phyloP scores from a whole-genome alignment of 2,113 vertebrate genomes.

The Tachuris rubrigastra region DNA sequence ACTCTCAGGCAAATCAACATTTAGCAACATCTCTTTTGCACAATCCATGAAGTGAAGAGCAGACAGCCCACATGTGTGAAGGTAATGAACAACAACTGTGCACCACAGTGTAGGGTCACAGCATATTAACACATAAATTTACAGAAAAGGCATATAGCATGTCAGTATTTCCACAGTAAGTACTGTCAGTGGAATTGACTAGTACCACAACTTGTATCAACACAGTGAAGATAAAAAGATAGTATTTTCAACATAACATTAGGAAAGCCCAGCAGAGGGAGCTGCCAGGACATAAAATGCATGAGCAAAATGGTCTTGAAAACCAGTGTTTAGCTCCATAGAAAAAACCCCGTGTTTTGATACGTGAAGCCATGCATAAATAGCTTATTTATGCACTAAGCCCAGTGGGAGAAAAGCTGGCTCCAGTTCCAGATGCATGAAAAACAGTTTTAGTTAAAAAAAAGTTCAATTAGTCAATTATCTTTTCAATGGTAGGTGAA shows the following conservation, averaged over 20 bases:
- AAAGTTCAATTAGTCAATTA: neutral
- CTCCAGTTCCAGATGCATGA: neutral
- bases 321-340: fast-evolving
- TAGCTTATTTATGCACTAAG: neutral
- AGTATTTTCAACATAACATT: neutral
- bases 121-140: neutral
- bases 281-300: neutral
- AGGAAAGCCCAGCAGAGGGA: constrained; percentile 24
- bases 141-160: neutral
- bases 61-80: neutral
- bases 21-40: neutral
- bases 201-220: fast-evolving
- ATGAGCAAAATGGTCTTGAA: neutral
- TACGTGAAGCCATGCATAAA: neutral
- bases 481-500: neutral
- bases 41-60: neutral
- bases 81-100: neutral
- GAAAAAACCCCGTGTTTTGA: neutral
- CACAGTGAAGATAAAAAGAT: fast-evolving
- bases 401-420: neutral
- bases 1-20: neutral
- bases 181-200: neutral
- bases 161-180: neutral
- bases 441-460: neutral
- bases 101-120: neutral